Evolutionary conservation across 2,113 vertebrate species (phyloP).

Genomic region (Marcusenius ussheri): DNA sequence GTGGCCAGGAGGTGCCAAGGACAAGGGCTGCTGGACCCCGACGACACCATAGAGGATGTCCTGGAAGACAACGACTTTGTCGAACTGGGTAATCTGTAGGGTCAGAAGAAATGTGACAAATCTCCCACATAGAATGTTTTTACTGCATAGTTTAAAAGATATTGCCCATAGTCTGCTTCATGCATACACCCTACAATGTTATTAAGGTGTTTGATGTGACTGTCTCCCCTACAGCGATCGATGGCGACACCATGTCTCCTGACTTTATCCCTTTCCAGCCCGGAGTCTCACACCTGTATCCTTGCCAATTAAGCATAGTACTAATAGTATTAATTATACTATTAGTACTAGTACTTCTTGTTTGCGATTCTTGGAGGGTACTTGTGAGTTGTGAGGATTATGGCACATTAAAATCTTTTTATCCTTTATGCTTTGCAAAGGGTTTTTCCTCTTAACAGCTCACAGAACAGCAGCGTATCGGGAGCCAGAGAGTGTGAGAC

Average conservation of each 20-base stretch:
- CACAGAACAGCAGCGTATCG: constrained; percentile 42
- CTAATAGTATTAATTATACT: background rate
- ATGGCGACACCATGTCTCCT: constrained; percentile 86
- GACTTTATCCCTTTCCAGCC: constrained; percentile 86
- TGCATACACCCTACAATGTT: background rate
- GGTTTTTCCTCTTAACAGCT: constrained; percentile 33
- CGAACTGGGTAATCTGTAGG: constrained; percentile 77
- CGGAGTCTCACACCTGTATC: constrained; percentile 90
- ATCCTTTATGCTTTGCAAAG: background rate
- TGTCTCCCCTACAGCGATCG: constrained; percentile 69
- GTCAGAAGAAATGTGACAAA: background rate
- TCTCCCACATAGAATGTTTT: background rate
- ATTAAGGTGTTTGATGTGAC: background rate
- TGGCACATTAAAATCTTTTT: background rate
- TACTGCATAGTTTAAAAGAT: background rate
- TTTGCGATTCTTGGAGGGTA: too few species aligned
- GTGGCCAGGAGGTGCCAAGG: constrained; percentile 81
- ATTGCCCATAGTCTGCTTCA: background rate
- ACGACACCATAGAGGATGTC: constrained; percentile 75
- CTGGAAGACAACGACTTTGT: constrained; percentile 96
- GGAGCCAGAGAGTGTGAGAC: constrained; percentile 56
- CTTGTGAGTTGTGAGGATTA: background rate
- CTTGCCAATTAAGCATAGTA: constrained; percentile 46
- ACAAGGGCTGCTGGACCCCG: constrained; percentile 76
- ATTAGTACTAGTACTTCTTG: background rate